These are phyloP conservation scores for Leuctra nigra DNA, from an alignment of 2,888 invertebrate species.

Conservation along the genomic window DNA sequence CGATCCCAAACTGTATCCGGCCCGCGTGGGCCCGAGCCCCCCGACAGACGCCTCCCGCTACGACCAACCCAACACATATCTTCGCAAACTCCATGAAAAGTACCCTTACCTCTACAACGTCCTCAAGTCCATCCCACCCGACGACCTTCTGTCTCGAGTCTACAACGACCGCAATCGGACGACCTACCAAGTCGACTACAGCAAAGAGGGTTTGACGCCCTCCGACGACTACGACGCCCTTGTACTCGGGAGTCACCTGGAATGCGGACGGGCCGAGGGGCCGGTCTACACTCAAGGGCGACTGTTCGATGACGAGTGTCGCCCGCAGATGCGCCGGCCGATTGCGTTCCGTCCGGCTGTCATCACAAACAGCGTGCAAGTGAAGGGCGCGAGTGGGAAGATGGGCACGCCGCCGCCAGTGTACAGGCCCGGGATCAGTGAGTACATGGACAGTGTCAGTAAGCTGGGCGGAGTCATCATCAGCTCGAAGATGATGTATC, in stretches of 20 bases:
- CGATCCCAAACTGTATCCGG: constrained; percentile 55
- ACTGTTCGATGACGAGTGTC: not conserved
- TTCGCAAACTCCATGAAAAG: constrained; percentile 54
- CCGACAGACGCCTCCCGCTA: constrained; percentile 48
- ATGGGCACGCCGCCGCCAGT: not conserved
- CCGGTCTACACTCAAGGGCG: not conserved
- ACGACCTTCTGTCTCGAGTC: constrained; percentile 49
- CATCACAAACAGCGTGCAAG: not conserved
- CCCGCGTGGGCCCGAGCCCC: constrained; percentile 49
- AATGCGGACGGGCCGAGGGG: not conserved
- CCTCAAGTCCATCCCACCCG: constrained; percentile 51
- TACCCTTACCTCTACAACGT: constrained; percentile 59
- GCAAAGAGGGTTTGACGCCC: not conserved
- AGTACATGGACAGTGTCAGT: constrained; percentile 3
- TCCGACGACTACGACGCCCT: constrained; percentile 3
- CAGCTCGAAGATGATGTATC: not conserved
- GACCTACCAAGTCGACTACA: constrained; percentile 46
- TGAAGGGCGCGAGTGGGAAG: not conserved
- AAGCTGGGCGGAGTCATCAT: not conserved
- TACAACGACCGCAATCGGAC: constrained; percentile 54
- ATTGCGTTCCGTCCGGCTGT: not conserved
- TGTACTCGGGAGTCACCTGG: not conserved
- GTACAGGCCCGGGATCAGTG: not conserved
- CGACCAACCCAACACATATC: constrained; percentile 54
- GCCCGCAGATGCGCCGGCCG: not conserved